Evolutionary conservation across 2,888 invertebrate genomes (phyloP).

Genomic region (Crocallis elinguaria): DNA sequence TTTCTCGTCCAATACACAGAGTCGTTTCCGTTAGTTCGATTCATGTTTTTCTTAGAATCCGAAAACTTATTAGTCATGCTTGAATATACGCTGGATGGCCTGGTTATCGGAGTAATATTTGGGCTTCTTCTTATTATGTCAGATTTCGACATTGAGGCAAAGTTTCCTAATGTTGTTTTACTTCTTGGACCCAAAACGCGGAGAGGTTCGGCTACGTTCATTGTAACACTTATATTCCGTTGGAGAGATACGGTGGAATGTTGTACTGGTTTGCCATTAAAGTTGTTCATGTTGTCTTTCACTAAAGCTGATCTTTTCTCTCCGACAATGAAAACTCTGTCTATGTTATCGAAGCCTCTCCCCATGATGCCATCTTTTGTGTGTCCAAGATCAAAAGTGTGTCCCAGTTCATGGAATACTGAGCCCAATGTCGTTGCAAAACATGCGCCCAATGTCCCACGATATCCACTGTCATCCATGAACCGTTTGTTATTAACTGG

Average conservation of each 20-base stretch:
- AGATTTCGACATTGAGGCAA: conserved; percentile 77
- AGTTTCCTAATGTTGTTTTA: conserved; percentile 80
- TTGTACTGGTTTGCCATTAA: conserved; percentile 85
- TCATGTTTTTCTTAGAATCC: conserved; percentile 75
- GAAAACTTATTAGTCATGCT: conserved; percentile 75
- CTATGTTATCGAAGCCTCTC: conserved; percentile 93
- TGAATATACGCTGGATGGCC: conserved; percentile 80
- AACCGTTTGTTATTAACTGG: conserved; percentile 89
- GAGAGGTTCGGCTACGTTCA: conserved; percentile 84
- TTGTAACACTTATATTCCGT: conserved; percentile 86
- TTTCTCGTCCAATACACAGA: conserved; percentile 86
- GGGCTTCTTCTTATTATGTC: conserved; percentile 78
- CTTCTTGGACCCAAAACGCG: conserved; percentile 80
- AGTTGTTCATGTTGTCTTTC: conserved; percentile 85
- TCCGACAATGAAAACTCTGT: conserved; percentile 89
- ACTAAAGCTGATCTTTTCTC: conserved; percentile 74
- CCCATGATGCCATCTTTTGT: conserved; percentile 97
- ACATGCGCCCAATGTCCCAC: conserved; percentile 94
- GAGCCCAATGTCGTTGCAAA: conserved; percentile 96
- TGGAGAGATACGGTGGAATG: conserved; percentile 86
- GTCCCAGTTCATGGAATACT: conserved; percentile 96
- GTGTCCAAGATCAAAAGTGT: conserved; percentile 97
- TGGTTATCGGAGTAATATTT: conserved; percentile 80
- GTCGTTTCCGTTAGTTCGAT: conserved; percentile 76
- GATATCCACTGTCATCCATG: conserved; percentile 97